These are phyloP conservation scores for Ranitomeya variabilis DNA, from an alignment of 2,113 vertebrate species.

Conservation along the genomic window DNA sequence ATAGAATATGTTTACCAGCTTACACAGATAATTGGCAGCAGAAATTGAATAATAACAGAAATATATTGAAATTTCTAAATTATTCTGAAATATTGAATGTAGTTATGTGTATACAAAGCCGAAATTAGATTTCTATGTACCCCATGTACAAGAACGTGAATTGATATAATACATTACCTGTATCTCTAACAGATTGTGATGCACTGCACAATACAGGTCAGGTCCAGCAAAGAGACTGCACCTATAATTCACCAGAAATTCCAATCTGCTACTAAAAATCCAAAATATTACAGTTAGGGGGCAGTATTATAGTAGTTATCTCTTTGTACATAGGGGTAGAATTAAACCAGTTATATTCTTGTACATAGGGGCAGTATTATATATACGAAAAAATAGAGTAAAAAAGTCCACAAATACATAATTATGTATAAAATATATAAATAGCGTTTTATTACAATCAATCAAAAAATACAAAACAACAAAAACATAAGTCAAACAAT, in stretches of 20 bases:
- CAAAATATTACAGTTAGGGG: not conserved
- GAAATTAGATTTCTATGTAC: not conserved
- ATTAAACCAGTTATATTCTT: not conserved
- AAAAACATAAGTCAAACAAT: too few relatives aligned
- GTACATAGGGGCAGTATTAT: not conserved
- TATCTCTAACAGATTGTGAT: not conserved
- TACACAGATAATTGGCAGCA: not conserved
- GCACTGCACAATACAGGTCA: not conserved
- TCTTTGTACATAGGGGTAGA: not conserved
- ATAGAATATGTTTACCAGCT: not conserved
- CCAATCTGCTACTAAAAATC: too few relatives aligned
- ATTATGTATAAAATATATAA: too few relatives aligned
- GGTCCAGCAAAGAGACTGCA: not conserved
- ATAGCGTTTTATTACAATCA: too few relatives aligned
- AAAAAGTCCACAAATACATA: too few relatives aligned
- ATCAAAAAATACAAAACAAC: too few relatives aligned
- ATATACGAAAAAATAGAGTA: too few relatives aligned
- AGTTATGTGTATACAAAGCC: not conserved
- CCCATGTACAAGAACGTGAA: not conserved
- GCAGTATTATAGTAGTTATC: conserved; percentile 12
- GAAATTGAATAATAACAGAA: not conserved
- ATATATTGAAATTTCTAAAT: not conserved
- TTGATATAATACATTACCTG: not conserved
- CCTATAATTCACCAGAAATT: too few relatives aligned
- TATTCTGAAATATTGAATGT: not conserved